Base-by-base conservation (phyloP, 2,113 vertebrate species). In the Odontophorus gujanensis region DNA sequence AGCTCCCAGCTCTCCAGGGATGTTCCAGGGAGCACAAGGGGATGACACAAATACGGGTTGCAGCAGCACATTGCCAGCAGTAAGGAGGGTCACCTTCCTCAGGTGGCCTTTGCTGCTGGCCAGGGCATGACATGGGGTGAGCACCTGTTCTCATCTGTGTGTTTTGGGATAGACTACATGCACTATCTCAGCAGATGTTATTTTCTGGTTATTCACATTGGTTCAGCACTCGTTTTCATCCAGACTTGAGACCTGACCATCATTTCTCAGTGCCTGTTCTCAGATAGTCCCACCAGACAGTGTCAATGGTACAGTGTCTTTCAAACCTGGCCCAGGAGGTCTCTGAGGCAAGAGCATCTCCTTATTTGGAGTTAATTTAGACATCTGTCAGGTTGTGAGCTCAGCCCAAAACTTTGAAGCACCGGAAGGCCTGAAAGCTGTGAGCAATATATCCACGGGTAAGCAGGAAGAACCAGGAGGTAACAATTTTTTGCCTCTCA, bases 21-120 rank as follows among this genome's bases (percentile, higher is more conserved):
- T 81, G 38, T 88, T 90, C 65, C 38, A 59, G 69, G 69, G 30
- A 53, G 51, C 59, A 38, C 51, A 16, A 40, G 17, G 73, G 38
- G 34, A 80, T 82, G 32, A 79, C 90, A 67, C 53, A 81, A 96
- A 91, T 83, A 68, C 81, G 63, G 78, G 43, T 16, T 9, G 28
- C 36, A 84, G 76, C 78, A 87, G 28, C 38, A 69, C 11, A 28
- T 53, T 76, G 40, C 61, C 28, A 85, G 30, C 73, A 61, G 34
- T 17, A 24, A 79, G 61, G 45, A 34, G 82, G 76, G 42, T 88
- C 74, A 95, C 53, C 53, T 55, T 55, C 28, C 28, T 17, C 14
- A 32, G 5, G 30, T 12, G 30, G 30, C 55, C 55, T 32, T 57
- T 10, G 17, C 30, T 57, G 55, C 30, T 57, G 30, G 9, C 18